A percentile compares a stretch with the other conserved stretches of the same genome.
phyloP scores from a whole-genome alignment of 2,797 vertebrate species.

The Lutjanus argentimaculatus region DNA sequence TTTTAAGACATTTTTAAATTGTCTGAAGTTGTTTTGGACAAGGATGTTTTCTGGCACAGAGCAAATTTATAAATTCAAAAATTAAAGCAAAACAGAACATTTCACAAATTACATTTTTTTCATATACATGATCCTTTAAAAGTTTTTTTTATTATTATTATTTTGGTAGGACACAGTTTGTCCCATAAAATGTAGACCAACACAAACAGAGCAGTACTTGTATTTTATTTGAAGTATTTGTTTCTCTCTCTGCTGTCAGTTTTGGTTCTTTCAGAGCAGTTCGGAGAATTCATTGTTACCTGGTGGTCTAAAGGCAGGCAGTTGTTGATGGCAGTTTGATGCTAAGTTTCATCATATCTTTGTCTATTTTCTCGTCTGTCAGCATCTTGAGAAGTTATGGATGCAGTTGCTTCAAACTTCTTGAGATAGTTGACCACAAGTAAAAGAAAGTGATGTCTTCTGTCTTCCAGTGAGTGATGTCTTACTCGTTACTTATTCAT shows the following conservation, averaged over 20 bases:
- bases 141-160: no score
- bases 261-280: not conserved
- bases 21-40: no score
- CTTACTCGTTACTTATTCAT: constrained; percentile 17
- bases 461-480: not conserved
- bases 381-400: not conserved
- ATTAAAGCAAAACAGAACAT: no score
- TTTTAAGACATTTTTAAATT: no score
- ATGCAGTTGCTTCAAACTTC: constrained; percentile 3
- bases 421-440: constrained; percentile 12
- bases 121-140: no score
- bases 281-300: not conserved
- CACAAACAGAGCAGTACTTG: no score
- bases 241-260: not conserved
- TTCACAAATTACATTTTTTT: no score
- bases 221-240: not conserved
- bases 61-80: no score
- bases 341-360: not conserved
- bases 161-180: no score
- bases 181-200: not conserved
- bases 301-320: not conserved
- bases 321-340: not conserved
- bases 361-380: not conserved
- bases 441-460: not conserved
- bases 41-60: no score